Conservation (phyloP, 2,113 vertebrate species). For the Serilophus lunatus region DNA sequence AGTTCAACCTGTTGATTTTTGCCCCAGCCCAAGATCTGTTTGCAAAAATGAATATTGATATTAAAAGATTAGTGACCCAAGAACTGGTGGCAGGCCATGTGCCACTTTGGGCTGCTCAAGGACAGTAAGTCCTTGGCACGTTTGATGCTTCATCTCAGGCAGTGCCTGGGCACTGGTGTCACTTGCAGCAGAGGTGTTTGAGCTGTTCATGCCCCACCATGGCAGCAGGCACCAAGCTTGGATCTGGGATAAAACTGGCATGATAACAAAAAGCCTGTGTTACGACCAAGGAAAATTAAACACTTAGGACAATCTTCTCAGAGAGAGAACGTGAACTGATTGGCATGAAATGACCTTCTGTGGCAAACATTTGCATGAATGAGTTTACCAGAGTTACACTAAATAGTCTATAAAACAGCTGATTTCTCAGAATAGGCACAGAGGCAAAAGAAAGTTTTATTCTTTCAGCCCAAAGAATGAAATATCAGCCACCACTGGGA, state of each 20-base stretch:
- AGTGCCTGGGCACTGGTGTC: background rate
- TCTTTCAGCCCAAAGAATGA: background rate
- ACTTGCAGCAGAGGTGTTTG: background rate
- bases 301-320: fast-evolving
- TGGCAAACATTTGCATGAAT: background rate
- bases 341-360: fast-evolving
- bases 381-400: background rate
- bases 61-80: background rate
- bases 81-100: fast-evolving
- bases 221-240: background rate
- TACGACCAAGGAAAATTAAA: background rate
- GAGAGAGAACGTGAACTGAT: background rate
- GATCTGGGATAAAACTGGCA: background rate
- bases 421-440: background rate
- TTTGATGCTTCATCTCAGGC: background rate
- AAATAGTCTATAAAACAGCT: background rate
- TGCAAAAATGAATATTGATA: background rate
- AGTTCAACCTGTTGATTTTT: background rate
- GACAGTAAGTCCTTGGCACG: fast-evolving
- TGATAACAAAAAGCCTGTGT: background rate
- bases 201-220: fast-evolving
- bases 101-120: background rate
- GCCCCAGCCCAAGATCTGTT: background rate
- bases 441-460: background rate
- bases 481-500: background rate